phyloP scores from a whole-genome alignment of 2,797 vertebrate species.

The Syncerus caffer region DNA sequence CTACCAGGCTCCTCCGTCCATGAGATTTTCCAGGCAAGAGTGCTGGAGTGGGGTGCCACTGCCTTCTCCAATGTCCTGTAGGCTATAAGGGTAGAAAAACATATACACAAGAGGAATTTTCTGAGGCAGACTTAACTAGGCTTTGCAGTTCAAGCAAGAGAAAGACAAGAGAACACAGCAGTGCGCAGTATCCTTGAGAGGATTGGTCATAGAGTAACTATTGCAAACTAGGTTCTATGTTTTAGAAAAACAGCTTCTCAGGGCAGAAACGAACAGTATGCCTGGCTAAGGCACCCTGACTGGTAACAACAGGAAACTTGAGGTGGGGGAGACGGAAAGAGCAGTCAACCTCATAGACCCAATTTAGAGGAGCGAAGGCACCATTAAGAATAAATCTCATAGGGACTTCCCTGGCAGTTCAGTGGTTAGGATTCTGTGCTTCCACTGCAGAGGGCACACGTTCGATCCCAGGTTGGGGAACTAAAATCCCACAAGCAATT shows the following conservation, averaged over 20 bases:
- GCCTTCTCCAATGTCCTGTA: neutral
- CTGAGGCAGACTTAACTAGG: constrained; percentile 6
- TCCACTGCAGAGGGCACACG: neutral
- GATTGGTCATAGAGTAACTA: neutral
- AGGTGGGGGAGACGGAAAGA: neutral
- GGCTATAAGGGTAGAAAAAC: neutral
- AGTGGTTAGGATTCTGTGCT: neutral
- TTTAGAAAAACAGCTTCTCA: neutral
- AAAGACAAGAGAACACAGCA: neutral
- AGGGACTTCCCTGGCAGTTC: neutral
- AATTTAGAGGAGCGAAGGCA: neutral
- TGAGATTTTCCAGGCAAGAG: too few relatives aligned
- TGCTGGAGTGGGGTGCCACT: too few relatives aligned
- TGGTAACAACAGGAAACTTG: neutral
- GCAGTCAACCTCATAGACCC: neutral
- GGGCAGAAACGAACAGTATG: neutral
- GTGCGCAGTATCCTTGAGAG: neutral
- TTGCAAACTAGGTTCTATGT: neutral
- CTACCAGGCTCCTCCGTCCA: too few relatives aligned
- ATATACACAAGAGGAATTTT: neutral
- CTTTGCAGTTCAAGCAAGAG: neutral
- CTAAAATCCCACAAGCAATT: neutral
- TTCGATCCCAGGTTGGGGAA: neutral
- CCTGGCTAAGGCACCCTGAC: neutral
- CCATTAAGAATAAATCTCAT: neutral